These are phyloP conservation scores for Amiota mariae DNA, from an alignment of 2,888 invertebrate genomes.

Conservation along the genomic window DNA sequence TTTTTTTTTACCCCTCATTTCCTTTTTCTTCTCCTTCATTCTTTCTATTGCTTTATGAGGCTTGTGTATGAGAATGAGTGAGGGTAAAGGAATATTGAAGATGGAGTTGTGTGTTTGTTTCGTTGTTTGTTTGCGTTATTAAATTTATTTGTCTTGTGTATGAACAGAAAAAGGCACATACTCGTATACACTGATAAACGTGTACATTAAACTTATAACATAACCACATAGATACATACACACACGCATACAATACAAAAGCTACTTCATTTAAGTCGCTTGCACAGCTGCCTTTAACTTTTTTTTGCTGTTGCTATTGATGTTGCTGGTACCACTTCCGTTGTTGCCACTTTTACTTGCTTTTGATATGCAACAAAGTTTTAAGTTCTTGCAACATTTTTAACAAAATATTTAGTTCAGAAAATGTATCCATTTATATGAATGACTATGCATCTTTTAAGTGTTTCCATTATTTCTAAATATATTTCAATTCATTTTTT, in stretches of 20 bases:
- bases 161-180: constrained; percentile 21
- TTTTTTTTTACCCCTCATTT: constrained; percentile 37
- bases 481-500: not conserved
- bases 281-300: not conserved
- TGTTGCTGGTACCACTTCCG: not conserved
- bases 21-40: not conserved
- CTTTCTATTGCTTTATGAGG: not conserved
- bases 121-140: constrained; percentile 46
- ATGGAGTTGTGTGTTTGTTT: constrained; percentile 36
- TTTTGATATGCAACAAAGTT: constrained; percentile 3
- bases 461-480: not conserved
- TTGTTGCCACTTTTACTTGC: not conserved
- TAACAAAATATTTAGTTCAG: not conserved
- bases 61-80: constrained; percentile 3
- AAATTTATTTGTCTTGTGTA: constrained; percentile 50
- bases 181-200: constrained; percentile 5
- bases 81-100: constrained; percentile 1
- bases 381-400: not conserved
- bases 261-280: constrained; percentile 5
- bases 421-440: not conserved
- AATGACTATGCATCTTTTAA: not conserved
- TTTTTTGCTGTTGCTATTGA: not conserved
- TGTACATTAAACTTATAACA: not conserved
- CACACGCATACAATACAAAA: not conserved
- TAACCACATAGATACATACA: not conserved